phyloP scores from a whole-genome alignment of 2,797 vertebrate genomes.

The Sorex maritimensis region DNA sequence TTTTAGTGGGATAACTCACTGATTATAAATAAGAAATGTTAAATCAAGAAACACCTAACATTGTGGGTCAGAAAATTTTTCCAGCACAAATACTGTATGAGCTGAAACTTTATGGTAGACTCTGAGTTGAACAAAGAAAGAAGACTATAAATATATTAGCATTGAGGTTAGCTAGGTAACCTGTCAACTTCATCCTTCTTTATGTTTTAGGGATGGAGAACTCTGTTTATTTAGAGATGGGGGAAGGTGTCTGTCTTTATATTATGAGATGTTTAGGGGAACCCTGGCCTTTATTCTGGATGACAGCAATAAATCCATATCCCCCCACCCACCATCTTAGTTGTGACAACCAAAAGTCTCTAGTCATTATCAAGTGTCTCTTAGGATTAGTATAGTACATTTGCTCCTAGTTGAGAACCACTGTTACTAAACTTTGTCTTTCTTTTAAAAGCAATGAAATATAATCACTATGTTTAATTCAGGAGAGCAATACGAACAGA shows the following conservation, averaged over 20 bases:
- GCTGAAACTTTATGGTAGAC: neutral
- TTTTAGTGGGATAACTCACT: neutral
- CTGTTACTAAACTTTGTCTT: constrained; percentile 7
- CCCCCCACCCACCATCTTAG: neutral
- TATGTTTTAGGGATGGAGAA: neutral
- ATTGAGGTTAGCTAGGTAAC: too few relatives aligned
- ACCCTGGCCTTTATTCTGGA: neutral
- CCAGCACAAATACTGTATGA: neutral
- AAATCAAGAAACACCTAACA: neutral
- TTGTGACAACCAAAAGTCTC: neutral
- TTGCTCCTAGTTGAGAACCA: neutral
- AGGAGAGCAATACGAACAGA: neutral
- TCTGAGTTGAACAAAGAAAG: constrained; percentile 40
- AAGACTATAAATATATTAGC: neutral
- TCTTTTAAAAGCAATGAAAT: neutral
- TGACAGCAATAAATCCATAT: neutral
- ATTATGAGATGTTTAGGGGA: neutral
- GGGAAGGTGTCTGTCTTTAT: neutral
- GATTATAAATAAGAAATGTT: constrained; percentile 13
- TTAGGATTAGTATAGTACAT: neutral
- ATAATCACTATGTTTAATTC: neutral
- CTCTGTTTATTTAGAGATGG: neutral
- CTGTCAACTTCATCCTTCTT: too few relatives aligned
- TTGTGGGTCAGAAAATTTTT: neutral
- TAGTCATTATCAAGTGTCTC: neutral